A percentile compares a stretch with the other conserved stretches of the same genome.
phyloP scores from a whole-genome alignment of 2,888 invertebrate genomes.

The Pachliopta kotzebuea region DNA sequence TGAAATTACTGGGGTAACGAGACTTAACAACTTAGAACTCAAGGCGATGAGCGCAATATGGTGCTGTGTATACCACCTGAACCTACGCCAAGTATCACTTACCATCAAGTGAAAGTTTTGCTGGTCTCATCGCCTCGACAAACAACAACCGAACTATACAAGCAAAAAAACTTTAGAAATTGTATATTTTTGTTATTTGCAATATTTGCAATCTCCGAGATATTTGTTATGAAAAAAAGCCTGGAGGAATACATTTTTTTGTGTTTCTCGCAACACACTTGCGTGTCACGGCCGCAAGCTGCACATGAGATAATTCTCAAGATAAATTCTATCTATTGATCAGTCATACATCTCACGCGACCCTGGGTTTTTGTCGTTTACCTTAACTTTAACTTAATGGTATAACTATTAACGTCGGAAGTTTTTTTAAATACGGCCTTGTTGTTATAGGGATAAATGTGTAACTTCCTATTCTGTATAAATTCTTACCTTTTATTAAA shows the following conservation, averaged over 20 bases:
- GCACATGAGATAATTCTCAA: neutral
- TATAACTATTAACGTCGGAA: slow-evolving; percentile 7
- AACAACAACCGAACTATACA: neutral
- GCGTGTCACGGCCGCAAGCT: neutral
- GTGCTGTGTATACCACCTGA: no score
- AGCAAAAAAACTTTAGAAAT: neutral
- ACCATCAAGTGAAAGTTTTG: no score
- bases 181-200: neutral
- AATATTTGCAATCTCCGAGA: neutral
- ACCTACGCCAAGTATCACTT: no score
- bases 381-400: slow-evolving; percentile 8
- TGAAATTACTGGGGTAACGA: no score
- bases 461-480: neutral
- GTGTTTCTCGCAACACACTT: neutral
- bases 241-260: neutral
- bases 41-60: no score
- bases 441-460: slow-evolving; percentile 2
- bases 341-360: slow-evolving; percentile 1
- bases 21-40: no score
- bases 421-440: slow-evolving; percentile 7
- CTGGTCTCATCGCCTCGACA: no score
- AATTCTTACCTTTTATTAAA: neutral
- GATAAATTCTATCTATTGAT: slow-evolving; percentile 7
- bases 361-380: slow-evolving; percentile 14
- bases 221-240: neutral